Evolutionary conservation across 2,797 vertebrate genomes (phyloP).

Genomic region (Dermochelys coriacea): DNA sequence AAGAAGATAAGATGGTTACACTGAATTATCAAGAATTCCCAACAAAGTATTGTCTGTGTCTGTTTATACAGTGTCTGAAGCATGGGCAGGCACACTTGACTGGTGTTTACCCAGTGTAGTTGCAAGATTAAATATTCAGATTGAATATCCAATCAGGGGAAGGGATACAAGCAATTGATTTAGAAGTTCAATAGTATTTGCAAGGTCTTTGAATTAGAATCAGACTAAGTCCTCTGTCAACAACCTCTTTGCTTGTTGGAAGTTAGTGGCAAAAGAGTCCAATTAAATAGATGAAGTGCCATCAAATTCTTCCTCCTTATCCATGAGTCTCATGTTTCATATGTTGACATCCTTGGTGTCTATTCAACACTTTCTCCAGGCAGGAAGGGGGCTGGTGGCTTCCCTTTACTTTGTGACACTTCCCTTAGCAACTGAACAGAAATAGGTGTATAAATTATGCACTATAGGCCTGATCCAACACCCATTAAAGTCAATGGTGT

Average conservation of each 20-base stretch:
- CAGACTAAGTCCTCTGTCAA: background rate
- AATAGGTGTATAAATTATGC: too few species aligned
- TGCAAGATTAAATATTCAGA: background rate
- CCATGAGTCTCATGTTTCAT: background rate
- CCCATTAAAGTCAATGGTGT: too few species aligned
- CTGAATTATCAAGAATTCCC: conserved; percentile 3
- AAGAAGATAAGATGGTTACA: background rate
- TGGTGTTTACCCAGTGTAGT: background rate
- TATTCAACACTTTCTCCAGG: background rate
- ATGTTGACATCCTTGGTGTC: background rate
- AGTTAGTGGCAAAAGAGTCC: background rate
- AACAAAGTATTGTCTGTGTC: background rate
- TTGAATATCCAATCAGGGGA: background rate
- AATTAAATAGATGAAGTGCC: background rate
- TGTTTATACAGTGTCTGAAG: background rate
- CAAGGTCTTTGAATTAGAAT: background rate
- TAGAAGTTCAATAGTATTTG: background rate
- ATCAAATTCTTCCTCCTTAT: background rate
- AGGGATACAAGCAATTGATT: background rate
- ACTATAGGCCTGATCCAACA: too few species aligned
- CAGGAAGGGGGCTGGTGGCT: background rate
- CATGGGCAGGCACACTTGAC: background rate
- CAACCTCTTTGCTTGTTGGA: background rate
- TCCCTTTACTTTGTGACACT: background rate
- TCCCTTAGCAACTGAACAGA: background rate